Evolutionary conservation across 2,888 invertebrate genomes (phyloP).

Genomic region (Boloria euphrosyne): DNA sequence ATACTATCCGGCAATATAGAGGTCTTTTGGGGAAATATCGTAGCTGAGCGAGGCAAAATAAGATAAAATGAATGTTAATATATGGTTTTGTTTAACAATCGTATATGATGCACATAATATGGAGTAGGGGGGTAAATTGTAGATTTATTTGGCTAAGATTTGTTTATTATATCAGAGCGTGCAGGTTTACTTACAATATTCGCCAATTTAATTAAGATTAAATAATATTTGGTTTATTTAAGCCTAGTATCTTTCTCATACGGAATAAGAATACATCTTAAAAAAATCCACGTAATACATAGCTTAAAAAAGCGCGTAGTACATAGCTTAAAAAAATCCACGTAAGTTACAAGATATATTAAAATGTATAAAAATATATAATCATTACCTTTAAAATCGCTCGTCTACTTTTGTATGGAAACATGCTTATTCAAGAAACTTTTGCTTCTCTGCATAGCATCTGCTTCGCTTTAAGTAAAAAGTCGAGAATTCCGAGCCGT

Average conservation of each 20-base stretch:
- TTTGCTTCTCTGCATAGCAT: slow-evolving; percentile 9
- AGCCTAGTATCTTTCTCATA: too few relatives aligned
- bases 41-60: slow-evolving; percentile 14
- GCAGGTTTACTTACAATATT: too few relatives aligned
- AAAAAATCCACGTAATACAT: background rate
- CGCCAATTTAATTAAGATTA: too few relatives aligned
- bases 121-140: too few relatives aligned
- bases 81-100: background rate
- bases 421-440: slow-evolving; percentile 17
- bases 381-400: background rate
- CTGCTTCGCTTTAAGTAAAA: slow-evolving; percentile 39
- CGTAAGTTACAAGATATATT: background rate
- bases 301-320: background rate
- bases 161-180: too few relatives aligned
- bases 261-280: background rate
- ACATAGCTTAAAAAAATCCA: background rate
- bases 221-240: too few relatives aligned
- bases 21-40: slow-evolving; percentile 5
- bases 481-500: slow-evolving; percentile 52
- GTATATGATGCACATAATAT: background rate
- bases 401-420: slow-evolving; percentile 14
- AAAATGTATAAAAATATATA: background rate
- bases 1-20: slow-evolving; percentile 12
- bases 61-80: slow-evolving; percentile 7
- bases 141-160: too few relatives aligned